A percentile compares a stretch with the other conserved stretches of the same genome.
These are phyloP conservation scores for Nerophis lumbriciformis DNA, from an alignment of 2,113 vertebrate genomes.

Conservation along the genomic window DNA sequence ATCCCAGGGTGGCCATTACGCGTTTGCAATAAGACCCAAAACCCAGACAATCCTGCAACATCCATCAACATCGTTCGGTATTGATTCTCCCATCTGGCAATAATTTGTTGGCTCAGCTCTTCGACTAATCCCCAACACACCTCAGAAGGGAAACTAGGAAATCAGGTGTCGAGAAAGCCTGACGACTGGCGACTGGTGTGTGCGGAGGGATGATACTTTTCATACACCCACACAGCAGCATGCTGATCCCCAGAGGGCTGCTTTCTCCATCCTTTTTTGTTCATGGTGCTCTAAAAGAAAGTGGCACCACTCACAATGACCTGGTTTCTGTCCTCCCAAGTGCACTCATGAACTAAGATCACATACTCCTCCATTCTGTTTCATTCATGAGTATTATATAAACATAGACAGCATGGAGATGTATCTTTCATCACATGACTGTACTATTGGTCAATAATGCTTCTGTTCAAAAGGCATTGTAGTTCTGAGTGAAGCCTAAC, in stretches of 20 bases:
- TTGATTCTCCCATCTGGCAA: conserved; percentile 28
- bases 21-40: conserved; percentile 15
- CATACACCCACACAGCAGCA: conserved; percentile 11
- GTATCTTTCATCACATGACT: too few species aligned
- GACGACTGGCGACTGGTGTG: conserved; percentile 1
- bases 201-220: conserved; percentile 6
- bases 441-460: too few species aligned
- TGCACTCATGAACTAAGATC: conserved; percentile 1
- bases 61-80: conserved; percentile 38
- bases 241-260: conserved; percentile 5
- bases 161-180: neutral
- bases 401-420: neutral
- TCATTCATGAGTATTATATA: neutral
- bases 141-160: neutral
- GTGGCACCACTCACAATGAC: conserved; percentile 3
- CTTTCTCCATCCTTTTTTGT: neutral
- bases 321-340: conserved; percentile 9
- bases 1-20: conserved; percentile 3
- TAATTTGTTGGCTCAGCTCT: conserved; percentile 15
- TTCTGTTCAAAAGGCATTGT: too few species aligned
- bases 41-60: conserved; percentile 17
- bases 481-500: too few species aligned
- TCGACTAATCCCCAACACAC: conserved; percentile 14
- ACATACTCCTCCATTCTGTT: neutral
- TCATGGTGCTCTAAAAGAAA: conserved; percentile 9